Evolutionary conservation across 2,113 vertebrate genomes (phyloP).

Genomic region (Brachirus orientalis): DNA sequence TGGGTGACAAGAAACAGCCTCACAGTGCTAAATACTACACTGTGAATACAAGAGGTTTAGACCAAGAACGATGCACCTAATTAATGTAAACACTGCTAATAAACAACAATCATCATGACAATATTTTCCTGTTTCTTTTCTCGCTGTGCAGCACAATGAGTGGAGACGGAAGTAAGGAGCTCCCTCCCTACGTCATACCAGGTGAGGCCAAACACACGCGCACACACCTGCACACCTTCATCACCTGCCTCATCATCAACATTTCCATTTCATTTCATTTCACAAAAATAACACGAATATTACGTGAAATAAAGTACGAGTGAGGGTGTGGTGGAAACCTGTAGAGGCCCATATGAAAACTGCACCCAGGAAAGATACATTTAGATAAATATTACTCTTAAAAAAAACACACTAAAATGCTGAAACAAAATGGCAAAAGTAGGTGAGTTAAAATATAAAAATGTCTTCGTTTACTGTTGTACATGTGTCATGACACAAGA

Average conservation of each 20-base stretch:
- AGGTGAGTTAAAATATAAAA: too few species aligned
- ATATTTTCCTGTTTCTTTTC: neutral
- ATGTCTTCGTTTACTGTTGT: too few species aligned
- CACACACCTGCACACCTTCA: neutral
- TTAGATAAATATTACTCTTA: too few species aligned
- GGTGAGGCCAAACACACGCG: constrained; percentile 37
- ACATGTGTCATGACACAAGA: too few species aligned
- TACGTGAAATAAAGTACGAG: too few species aligned
- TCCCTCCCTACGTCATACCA: constrained; percentile 68
- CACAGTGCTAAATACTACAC: neutral
- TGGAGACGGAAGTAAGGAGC: neutral
- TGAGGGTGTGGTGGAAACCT: too few species aligned
- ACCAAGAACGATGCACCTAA: too few species aligned
- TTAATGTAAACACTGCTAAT: neutral
- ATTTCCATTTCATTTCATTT: neutral
- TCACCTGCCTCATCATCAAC: neutral
- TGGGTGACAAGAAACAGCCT: neutral
- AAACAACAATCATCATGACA: neutral
- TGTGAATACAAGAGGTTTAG: neutral
- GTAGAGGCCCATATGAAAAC: too few species aligned
- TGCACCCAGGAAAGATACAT: too few species aligned
- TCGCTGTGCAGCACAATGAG: constrained; percentile 65
- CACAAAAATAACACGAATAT: too few species aligned
- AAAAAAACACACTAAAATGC: too few species aligned
- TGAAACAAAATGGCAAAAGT: too few species aligned